Percentiles rank a stretch among this genome's conserved stretches.
Evolutionary conservation across 1,140 invertebrate genomes (phyloP).

Genomic region (Ceratina calcarata): DNA sequence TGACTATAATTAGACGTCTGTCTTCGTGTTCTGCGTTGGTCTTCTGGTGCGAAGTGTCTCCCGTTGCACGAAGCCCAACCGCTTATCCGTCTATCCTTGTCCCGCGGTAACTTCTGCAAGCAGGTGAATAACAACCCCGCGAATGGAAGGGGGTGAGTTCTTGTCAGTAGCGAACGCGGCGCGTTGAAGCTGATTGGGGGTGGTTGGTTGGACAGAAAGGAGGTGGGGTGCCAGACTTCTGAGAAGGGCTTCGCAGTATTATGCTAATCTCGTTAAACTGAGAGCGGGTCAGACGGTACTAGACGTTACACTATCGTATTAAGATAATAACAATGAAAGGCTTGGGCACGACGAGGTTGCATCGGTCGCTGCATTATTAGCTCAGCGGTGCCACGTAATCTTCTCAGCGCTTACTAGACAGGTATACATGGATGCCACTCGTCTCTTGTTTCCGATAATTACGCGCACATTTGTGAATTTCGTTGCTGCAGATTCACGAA

Average conservation of each 20-base stretch:
- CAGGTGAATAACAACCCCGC: slow-evolving; percentile 46
- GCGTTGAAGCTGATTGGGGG: not conserved
- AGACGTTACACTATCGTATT: slow-evolving; percentile 70
- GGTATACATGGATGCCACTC: slow-evolving; percentile 51
- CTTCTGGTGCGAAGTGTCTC: slow-evolving; percentile 8
- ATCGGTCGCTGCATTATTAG: slow-evolving; percentile 57
- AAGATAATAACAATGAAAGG: slow-evolving; percentile 72
- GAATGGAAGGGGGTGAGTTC: slow-evolving; percentile 33
- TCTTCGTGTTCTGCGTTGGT: not conserved
- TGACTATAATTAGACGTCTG: no score
- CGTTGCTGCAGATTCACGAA: not conserved
- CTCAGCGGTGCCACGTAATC: slow-evolving; percentile 57
- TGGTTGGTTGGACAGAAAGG: not conserved
- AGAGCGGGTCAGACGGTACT: slow-evolving; percentile 69
- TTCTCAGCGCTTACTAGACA: slow-evolving; percentile 52
- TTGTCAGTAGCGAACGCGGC: slow-evolving; percentile 46
- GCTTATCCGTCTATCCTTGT: slow-evolving; percentile 37
- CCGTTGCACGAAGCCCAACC: slow-evolving; percentile 21
- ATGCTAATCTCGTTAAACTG: slow-evolving; percentile 73
- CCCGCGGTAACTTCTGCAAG: slow-evolving; percentile 31
- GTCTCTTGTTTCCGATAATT: slow-evolving; percentile 42
- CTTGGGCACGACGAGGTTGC: slow-evolving; percentile 59
- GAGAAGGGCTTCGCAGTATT: slow-evolving; percentile 73
- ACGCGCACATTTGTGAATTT: not conserved
- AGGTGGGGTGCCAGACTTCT: slow-evolving; percentile 60